Conservation (phyloP, 2,797 vertebrate genomes). For the Lithobates pipiens region DNA sequence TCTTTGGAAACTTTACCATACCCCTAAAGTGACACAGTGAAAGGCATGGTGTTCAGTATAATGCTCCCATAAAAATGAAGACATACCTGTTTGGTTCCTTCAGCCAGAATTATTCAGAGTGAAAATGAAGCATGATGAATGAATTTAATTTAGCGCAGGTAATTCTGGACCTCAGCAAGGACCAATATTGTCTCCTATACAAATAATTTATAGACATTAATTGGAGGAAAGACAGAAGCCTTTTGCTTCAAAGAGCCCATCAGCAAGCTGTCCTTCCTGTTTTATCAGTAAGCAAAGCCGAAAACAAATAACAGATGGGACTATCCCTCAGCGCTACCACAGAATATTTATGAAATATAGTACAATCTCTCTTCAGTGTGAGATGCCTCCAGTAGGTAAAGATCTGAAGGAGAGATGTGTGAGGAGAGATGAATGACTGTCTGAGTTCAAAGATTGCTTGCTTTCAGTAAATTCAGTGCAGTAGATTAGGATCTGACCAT, state of each 20-base stretch:
- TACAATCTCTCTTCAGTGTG: constrained; percentile 68
- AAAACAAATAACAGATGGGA: constrained; percentile 79
- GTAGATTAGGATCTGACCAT: constrained; percentile 47
- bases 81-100: constrained; percentile 2
- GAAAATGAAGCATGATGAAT: constrained; percentile 49
- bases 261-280: constrained; percentile 78
- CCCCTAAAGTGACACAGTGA: constrained; percentile 51
- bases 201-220: constrained; percentile 75
- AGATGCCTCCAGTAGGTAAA: constrained; percentile 70
- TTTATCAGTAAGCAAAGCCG: constrained; percentile 76
- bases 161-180: constrained; percentile 69
- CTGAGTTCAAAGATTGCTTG: constrained; percentile 66
- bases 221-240: constrained; percentile 72
- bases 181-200: constrained; percentile 65
- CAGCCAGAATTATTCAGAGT: constrained; percentile 25
- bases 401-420: constrained; percentile 67
- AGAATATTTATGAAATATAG: constrained; percentile 73
- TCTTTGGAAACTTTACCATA: constrained; percentile 56
- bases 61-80: constrained; percentile 52
- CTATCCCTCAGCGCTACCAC: constrained; percentile 69
- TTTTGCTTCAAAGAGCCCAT: constrained; percentile 77
- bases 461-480: constrained; percentile 46
- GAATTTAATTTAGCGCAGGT: constrained; percentile 68
- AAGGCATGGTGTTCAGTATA: constrained; percentile 43
- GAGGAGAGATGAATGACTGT: constrained; percentile 68